Conservation (phyloP, 35 echinoderm and acorn worm genomes). For the Lytechinus variegatus region DNA sequence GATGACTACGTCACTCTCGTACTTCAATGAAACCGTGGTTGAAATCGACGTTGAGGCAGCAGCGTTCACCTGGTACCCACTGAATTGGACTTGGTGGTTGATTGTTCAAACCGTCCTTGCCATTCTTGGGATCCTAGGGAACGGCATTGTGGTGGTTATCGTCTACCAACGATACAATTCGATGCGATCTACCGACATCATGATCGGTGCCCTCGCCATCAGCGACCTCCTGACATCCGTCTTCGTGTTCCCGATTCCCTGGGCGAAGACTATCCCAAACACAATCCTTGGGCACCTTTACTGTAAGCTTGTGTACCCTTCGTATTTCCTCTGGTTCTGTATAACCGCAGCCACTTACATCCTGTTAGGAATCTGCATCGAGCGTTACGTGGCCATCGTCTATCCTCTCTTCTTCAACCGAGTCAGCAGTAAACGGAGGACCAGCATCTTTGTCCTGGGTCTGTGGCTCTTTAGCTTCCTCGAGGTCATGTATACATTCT, state of each 20-base stretch:
- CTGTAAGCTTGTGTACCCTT: slow-evolving; percentile 57
- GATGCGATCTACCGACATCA: not conserved
- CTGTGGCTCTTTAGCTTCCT: slow-evolving; percentile 57
- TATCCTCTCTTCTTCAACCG: slow-evolving; percentile 51
- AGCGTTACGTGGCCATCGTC: slow-evolving; percentile 66
- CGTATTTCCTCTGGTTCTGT: slow-evolving; percentile 59
- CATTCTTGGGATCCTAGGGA: not conserved
- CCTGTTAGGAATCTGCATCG: slow-evolving; percentile 58
- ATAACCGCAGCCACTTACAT: slow-evolving; percentile 61
- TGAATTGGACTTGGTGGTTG: slow-evolving; percentile 6
- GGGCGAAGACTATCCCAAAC: not conserved
- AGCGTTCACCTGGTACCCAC: not conserved
- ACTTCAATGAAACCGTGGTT: not conserved
- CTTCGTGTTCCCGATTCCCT: slow-evolving; percentile 58
- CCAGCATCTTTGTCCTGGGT: slow-evolving; percentile 30
- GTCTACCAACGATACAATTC: not conserved
- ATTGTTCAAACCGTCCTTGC: not conserved
- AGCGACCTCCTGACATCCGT: slow-evolving; percentile 56
- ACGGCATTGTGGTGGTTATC: slow-evolving; percentile 6
- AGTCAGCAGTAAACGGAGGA: slow-evolving; percentile 52
- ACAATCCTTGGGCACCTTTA: slow-evolving; percentile 51
- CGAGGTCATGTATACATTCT: slow-evolving; percentile 55
- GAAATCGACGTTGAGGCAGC: not conserved
- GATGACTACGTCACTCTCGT: not conserved
- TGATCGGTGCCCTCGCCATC: slow-evolving; percentile 61